phyloP scores from a whole-genome alignment of 2,888 invertebrate genomes.

The Lagria hirta region DNA sequence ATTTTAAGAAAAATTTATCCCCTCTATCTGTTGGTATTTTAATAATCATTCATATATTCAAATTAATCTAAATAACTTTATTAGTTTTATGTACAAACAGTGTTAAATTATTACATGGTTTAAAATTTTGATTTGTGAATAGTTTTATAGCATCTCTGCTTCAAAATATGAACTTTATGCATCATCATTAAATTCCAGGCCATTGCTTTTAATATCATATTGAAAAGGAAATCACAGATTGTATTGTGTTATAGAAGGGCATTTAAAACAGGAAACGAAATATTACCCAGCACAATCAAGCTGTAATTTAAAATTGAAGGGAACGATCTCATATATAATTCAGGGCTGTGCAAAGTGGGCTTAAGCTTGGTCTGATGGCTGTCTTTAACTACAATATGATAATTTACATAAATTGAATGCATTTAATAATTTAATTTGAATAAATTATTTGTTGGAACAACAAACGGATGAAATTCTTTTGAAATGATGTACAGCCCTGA shows the following conservation, averaged over 20 bases:
- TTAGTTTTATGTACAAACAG: no score
- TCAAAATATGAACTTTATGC: no score
- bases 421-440: no score
- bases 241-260: slow-evolving; percentile 7
- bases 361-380: slow-evolving; percentile 3
- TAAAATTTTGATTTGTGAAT: no score
- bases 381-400: slow-evolving; percentile 1
- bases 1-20: no score
- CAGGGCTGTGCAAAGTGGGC: slow-evolving; percentile 2
- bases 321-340: slow-evolving; percentile 9
- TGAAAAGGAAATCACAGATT: slow-evolving; percentile 6
- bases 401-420: slow-evolving; percentile 10
- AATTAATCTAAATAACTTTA: no score
- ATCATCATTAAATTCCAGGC: no score
- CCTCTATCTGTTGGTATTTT: no score
- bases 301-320: slow-evolving; percentile 11
- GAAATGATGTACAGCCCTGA: background rate
- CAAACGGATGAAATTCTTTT: background rate
- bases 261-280: slow-evolving; percentile 7
- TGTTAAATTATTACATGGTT: no score
- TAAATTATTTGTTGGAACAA: background rate
- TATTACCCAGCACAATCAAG: slow-evolving; percentile 12
- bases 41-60: no score
- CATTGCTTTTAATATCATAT: no score
- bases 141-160: no score